These are phyloP conservation scores for Anoplius nigerrimus DNA, from an alignment of 2,888 invertebrate genomes.

Conservation along the genomic window DNA sequence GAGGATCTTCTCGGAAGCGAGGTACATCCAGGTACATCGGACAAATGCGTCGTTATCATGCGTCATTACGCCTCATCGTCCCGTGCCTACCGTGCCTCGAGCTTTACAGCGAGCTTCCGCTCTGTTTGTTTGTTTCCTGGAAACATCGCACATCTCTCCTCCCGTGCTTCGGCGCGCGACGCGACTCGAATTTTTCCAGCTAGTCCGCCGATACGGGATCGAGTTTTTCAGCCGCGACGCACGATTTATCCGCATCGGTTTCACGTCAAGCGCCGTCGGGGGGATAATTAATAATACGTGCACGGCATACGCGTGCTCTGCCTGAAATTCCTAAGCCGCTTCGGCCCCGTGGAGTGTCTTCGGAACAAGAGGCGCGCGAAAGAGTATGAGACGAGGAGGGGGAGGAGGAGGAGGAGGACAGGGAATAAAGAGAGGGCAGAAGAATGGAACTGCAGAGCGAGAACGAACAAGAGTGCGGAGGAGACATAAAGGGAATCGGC, in stretches of 20 bases:
- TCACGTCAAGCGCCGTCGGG: conserved; percentile 7
- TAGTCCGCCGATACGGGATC: conserved; percentile 12
- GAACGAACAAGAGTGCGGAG: conserved; percentile 1
- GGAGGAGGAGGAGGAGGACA: background rate
- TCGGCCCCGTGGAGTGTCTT: conserved; percentile 13
- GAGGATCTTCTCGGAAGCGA: too few relatives aligned
- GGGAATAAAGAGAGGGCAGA: conserved; percentile 10
- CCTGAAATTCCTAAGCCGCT: conserved; percentile 37
- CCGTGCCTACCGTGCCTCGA: too few relatives aligned
- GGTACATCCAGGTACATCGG: too few relatives aligned
- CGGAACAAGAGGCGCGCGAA: conserved; percentile 24
- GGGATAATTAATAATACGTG: conserved; percentile 54
- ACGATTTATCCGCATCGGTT: conserved; percentile 12
- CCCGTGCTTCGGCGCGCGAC: too few relatives aligned
- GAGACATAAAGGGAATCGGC: background rate
- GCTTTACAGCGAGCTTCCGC: too few relatives aligned
- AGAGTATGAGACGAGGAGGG: background rate
- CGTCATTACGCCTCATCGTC: too few relatives aligned
- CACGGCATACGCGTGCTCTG: conserved; percentile 22
- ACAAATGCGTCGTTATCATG: too few relatives aligned
- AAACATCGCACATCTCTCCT: too few relatives aligned
- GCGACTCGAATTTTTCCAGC: too few relatives aligned
- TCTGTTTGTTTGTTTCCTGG: too few relatives aligned
- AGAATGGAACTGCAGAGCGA: background rate
- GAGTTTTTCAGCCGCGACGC: conserved; percentile 22